Percentiles rank a stretch among this genome's conserved stretches.
phyloP scores from a whole-genome alignment of 2,888 invertebrate genomes.

The Cryptocephalus moraei region DNA sequence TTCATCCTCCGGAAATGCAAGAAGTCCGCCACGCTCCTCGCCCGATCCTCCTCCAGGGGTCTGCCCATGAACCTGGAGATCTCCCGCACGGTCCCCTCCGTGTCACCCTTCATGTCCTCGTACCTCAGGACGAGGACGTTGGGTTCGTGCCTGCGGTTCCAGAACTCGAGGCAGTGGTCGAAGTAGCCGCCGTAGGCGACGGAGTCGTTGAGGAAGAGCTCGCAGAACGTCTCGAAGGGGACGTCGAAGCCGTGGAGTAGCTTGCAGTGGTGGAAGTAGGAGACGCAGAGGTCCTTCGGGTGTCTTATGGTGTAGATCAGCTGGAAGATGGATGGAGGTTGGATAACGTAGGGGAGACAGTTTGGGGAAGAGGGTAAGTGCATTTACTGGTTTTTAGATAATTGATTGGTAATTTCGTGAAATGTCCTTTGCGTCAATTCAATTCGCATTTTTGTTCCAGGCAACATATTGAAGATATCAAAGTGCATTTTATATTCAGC shows the following conservation, averaged over 20 bases:
- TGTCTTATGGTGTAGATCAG: constrained; percentile 81
- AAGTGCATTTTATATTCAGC: too few relatives aligned
- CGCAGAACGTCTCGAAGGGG: constrained; percentile 64
- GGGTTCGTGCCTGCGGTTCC: constrained; percentile 57
- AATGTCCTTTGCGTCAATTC: too few relatives aligned
- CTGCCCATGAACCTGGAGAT: constrained; percentile 66
- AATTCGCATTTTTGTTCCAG: too few relatives aligned
- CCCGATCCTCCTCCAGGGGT: too few relatives aligned
- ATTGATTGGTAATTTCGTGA: too few relatives aligned
- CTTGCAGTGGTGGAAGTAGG: constrained; percentile 75
- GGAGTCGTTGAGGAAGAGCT: constrained; percentile 58
- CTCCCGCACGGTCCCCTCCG: constrained; percentile 43
- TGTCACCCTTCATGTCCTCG: constrained; percentile 72
- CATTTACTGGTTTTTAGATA: too few relatives aligned
- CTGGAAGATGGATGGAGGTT: constrained; percentile 35
- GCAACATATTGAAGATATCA: too few relatives aligned
- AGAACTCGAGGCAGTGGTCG: constrained; percentile 54
- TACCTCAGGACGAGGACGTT: constrained; percentile 71
- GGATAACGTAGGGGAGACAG: too few relatives aligned
- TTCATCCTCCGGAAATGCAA: constrained; percentile 42
- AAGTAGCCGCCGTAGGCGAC: constrained; percentile 56
- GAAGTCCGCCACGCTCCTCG: constrained; percentile 21
- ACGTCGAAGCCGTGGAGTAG: constrained; percentile 51
- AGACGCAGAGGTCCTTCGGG: constrained; percentile 84
- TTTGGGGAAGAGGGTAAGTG: too few relatives aligned